Percentiles rank a stretch among this genome's conserved stretches.
Evolutionary conservation across 2,797 vertebrate genomes (phyloP).

Genomic region (Gobio occitaniae): DNA sequence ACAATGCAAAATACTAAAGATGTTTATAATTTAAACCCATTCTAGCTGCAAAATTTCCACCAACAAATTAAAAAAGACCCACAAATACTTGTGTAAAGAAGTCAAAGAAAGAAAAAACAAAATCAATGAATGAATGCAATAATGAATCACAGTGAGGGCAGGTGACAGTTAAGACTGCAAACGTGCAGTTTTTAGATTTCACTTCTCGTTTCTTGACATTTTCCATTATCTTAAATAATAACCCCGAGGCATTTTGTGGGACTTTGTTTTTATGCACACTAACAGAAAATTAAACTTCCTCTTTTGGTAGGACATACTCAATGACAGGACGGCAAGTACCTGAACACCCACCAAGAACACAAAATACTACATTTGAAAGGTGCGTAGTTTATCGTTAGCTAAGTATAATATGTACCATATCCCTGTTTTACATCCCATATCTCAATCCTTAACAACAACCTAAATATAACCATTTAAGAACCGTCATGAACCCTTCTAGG

Average conservation of each 20-base stretch:
- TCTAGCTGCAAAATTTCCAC: neutral
- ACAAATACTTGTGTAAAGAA: neutral
- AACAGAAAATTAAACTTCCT: constrained; percentile 12
- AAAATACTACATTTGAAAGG: neutral
- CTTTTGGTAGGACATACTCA: neutral
- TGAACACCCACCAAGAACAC: neutral
- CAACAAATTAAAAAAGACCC: neutral
- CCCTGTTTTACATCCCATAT: neutral
- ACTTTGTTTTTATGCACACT: neutral
- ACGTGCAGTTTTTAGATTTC: neutral
- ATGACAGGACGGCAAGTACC: neutral
- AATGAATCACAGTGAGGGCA: neutral
- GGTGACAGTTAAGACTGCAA: neutral
- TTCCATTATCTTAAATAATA: neutral
- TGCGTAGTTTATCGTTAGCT: neutral
- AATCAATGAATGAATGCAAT: neutral
- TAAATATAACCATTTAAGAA: neutral
- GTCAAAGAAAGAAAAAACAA: neutral
- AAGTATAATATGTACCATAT: neutral
- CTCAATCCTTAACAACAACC: neutral
- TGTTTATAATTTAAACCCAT: neutral
- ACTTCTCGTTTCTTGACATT: neutral
- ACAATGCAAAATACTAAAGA: neutral
- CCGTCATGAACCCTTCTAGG: neutral
- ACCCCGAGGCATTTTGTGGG: neutral